A percentile compares a stretch with the other conserved stretches of the same genome.
Evolutionary conservation across 2,888 invertebrate species (phyloP).

Genomic region (Drosophila austrosaltans): DNA sequence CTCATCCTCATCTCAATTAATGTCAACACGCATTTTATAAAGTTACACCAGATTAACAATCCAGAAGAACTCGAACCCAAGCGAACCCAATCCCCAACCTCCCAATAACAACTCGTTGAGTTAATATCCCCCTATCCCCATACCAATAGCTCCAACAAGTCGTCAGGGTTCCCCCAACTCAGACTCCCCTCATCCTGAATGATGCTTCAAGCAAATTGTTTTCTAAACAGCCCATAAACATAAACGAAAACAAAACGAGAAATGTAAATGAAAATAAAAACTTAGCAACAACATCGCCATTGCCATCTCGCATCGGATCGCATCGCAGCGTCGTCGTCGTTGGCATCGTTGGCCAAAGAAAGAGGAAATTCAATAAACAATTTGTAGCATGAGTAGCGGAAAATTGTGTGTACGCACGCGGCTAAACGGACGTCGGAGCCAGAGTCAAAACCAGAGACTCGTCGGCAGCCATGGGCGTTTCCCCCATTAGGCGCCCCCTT

Average conservation of each 20-base stretch:
- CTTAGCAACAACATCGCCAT: constrained; percentile 46
- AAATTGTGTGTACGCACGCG: constrained; percentile 76
- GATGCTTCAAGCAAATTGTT: constrained; percentile 59
- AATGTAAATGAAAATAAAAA: constrained; percentile 75
- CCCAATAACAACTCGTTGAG: not conserved
- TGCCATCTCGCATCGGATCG: not conserved
- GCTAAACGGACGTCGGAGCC: constrained; percentile 61
- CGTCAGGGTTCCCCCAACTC: not conserved
- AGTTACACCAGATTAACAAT: constrained; percentile 62
- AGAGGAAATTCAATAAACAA: constrained; percentile 77
- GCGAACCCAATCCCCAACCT: not conserved
- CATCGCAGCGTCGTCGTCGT: constrained; percentile 17
- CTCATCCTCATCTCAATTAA: constrained; percentile 61
- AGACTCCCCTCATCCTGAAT: constrained; percentile 6
- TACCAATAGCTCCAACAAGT: not conserved
- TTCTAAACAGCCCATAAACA: constrained; percentile 76
- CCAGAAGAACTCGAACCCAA: constrained; percentile 14
- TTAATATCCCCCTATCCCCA: not conserved
- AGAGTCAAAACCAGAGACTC: constrained; percentile 34
- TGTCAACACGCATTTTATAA: constrained; percentile 74
- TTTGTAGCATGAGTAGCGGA: constrained; percentile 77
- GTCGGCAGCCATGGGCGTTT: not conserved
- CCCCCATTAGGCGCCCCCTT: not conserved
- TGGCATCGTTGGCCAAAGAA: constrained; percentile 39
- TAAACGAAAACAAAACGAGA: constrained; percentile 76